These are phyloP conservation scores for Lasioglossum vierecki DNA, from an alignment of 2,888 invertebrate genomes.

Conservation along the genomic window DNA sequence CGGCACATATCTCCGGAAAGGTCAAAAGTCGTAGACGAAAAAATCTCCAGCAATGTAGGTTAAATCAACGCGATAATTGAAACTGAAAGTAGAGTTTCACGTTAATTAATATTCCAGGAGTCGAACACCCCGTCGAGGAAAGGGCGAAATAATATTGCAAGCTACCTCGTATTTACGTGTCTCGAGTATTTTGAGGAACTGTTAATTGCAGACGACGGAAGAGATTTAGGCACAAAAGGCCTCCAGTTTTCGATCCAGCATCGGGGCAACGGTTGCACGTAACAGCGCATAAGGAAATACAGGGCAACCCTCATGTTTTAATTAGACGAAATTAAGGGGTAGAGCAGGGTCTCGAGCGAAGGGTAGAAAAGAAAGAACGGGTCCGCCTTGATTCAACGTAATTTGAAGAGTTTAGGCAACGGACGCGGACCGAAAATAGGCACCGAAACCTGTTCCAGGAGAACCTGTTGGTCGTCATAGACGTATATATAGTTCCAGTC, in stretches of 20 bases:
- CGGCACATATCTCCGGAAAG: background rate
- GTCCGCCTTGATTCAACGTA: constrained; percentile 46
- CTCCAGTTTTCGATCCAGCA: background rate
- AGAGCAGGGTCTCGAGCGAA: constrained; percentile 16
- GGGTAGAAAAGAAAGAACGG: constrained; percentile 40
- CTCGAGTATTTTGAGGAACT: background rate
- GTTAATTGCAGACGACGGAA: background rate
- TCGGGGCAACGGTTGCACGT: background rate
- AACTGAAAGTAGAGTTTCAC: background rate
- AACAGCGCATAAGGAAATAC: background rate
- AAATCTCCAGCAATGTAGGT: no score
- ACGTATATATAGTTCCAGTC: constrained; percentile 33
- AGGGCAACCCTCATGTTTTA: constrained; percentile 44
- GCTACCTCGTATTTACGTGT: background rate
- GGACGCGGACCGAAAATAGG: constrained; percentile 64
- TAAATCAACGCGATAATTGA: no score
- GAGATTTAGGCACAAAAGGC: background rate
- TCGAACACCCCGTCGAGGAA: background rate
- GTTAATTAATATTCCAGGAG: background rate
- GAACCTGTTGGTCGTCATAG: constrained; percentile 67
- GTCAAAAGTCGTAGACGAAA: background rate
- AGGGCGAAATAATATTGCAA: background rate
- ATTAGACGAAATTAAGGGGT: constrained; percentile 27
- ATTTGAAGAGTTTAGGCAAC: constrained; percentile 62
- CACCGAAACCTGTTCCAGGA: constrained; percentile 66